These are phyloP conservation scores for Varanus komodoensis DNA, from an alignment of 2,113 vertebrate genomes.

Conservation along the genomic window DNA sequence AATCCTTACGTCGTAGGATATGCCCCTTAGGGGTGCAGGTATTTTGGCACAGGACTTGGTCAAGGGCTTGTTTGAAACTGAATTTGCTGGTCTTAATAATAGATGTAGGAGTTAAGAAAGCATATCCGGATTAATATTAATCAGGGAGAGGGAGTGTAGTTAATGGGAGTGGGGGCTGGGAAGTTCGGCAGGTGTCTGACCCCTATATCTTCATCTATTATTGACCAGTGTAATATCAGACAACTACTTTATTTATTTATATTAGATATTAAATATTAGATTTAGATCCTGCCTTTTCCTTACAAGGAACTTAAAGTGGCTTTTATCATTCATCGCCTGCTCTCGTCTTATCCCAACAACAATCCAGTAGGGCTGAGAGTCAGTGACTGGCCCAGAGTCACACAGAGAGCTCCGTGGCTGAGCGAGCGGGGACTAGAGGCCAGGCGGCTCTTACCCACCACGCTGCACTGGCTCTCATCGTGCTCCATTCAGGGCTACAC, in stretches of 20 bases:
- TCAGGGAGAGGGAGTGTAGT: constrained; percentile 26
- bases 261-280: too few species aligned
- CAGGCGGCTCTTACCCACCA: too few species aligned
- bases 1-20: constrained; percentile 10
- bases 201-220: constrained; percentile 60
- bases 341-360: too few species aligned
- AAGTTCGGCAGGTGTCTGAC: constrained; percentile 61
- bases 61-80: constrained; percentile 47
- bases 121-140: constrained; percentile 57
- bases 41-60: constrained; percentile 45
- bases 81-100: constrained; percentile 50
- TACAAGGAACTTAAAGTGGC: too few species aligned
- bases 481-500: constrained; percentile 59
- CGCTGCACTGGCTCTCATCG: neutral
- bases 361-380: too few species aligned
- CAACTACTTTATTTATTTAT: constrained; percentile 31
- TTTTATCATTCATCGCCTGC: too few species aligned
- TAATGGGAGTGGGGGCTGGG: neutral
- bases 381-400: too few species aligned
- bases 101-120: constrained; percentile 56
- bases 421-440: too few species aligned
- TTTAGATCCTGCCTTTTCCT: too few species aligned
- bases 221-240: constrained; percentile 60
- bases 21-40: neutral
- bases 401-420: too few species aligned